Percentiles rank a stretch among this genome's conserved stretches.
phyloP scores from a whole-genome alignment of 2,797 vertebrate genomes.

The Muscicapa comitata region DNA sequence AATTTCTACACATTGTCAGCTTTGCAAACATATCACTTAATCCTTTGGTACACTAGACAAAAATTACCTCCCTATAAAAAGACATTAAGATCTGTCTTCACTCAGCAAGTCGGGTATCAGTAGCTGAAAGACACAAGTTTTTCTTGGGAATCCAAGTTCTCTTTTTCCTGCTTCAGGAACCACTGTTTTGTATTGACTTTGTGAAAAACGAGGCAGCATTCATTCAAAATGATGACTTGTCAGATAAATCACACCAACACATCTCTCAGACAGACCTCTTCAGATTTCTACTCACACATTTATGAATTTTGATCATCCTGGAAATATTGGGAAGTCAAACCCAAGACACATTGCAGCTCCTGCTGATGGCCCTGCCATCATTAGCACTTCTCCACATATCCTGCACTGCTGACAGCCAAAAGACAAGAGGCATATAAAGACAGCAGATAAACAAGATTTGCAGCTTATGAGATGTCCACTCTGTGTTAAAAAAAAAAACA shows the following conservation, averaged over 20 bases:
- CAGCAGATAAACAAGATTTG: not conserved
- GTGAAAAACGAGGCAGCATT: not conserved
- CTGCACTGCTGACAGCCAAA: not conserved
- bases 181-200: not conserved
- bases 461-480: not conserved
- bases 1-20: not conserved
- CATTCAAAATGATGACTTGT: not conserved
- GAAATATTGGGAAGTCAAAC: not conserved
- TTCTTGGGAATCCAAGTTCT: not conserved
- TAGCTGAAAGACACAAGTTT: not conserved
- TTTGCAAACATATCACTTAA: not conserved
- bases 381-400: not conserved
- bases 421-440: not conserved
- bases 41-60: not conserved
- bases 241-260: not conserved
- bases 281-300: not conserved
- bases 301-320: not conserved
- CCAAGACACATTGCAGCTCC: not conserved
- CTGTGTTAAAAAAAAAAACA: not conserved
- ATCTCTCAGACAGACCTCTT: not conserved
- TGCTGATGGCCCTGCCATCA: not conserved
- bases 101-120: not conserved
- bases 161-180: not conserved
- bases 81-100: not conserved
- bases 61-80: not conserved